Conservation (phyloP, 1,140 invertebrate species). For the Neotoxoptera formosana region DNA sequence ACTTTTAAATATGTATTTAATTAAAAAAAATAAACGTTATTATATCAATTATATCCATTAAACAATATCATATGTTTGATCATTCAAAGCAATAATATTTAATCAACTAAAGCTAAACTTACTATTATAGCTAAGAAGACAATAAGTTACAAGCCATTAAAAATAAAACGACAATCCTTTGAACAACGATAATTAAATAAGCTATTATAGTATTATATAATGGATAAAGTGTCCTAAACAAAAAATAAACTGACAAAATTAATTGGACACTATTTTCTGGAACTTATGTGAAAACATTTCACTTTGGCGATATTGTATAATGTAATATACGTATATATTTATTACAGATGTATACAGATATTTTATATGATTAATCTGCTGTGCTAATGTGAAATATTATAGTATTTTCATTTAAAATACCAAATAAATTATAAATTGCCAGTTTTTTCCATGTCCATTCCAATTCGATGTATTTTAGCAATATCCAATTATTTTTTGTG, state of each 20-base stretch:
- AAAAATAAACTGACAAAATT: not conserved
- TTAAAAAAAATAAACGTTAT: no score
- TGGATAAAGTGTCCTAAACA: not conserved
- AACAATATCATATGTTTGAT: no score
- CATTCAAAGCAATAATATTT: no score
- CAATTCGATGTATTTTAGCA: no score
- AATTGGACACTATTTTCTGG: not conserved
- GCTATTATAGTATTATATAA: not conserved
- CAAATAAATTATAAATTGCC: not conserved
- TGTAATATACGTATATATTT: not conserved
- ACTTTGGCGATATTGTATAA: not conserved
- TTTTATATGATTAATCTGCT: not conserved
- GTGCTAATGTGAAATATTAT: not conserved
- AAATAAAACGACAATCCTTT: not conserved
- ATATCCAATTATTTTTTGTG: not conserved
- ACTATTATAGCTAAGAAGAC: no score
- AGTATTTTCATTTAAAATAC: not conserved
- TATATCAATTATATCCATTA: no score
- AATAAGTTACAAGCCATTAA: not conserved
- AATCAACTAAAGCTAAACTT: no score
- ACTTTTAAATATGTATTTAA: no score
- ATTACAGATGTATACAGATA: no score
- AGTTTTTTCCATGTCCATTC: not conserved
- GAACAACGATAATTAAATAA: not conserved
- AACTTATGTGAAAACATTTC: not conserved